A percentile compares a stretch with the other conserved stretches of the same genome.
phyloP scores from a whole-genome alignment of 2,113 vertebrate genomes.

The Myocastor coypus region DNA sequence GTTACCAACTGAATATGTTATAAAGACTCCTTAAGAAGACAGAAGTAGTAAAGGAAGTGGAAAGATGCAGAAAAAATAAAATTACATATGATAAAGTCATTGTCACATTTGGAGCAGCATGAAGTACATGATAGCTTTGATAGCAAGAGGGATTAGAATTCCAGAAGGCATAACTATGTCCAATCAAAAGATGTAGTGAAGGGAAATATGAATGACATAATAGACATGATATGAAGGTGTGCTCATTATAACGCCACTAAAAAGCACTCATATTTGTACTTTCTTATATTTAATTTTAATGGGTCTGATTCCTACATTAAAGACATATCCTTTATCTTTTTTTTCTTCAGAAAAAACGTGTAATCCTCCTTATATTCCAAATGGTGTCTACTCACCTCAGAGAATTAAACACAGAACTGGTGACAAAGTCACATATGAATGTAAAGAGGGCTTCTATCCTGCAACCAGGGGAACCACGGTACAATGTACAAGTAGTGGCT shows the following conservation, averaged over 20 bases:
- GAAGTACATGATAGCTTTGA: too few relatives aligned
- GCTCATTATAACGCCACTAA: not conserved
- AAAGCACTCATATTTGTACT: not conserved
- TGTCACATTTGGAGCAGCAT: not conserved
- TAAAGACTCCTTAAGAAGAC: not conserved
- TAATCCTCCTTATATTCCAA: slow-evolving; percentile 72
- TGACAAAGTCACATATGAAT: slow-evolving; percentile 46
- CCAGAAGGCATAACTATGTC: not conserved
- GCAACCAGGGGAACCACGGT: rapidly evolving
- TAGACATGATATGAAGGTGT: not conserved
- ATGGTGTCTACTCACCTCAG: slow-evolving; percentile 68
- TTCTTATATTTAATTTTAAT: not conserved
- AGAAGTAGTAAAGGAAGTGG: not conserved
- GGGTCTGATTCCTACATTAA: not conserved
- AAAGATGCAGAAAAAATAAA: not conserved
- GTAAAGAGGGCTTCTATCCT: slow-evolving; percentile 67
- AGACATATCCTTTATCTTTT: not conserved
- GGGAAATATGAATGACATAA: not conserved
- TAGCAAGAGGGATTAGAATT: not conserved
- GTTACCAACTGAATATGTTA: not conserved
- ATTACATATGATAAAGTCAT: not conserved
- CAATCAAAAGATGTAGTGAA: not conserved
- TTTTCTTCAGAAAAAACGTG: slow-evolving; percentile 79
- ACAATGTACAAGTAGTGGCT: slow-evolving; percentile 78
- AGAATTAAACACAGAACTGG: slow-evolving; percentile 8